Evolutionary conservation across 2,113 vertebrate genomes (phyloP).

Genomic region (Podarcis muralis): DNA sequence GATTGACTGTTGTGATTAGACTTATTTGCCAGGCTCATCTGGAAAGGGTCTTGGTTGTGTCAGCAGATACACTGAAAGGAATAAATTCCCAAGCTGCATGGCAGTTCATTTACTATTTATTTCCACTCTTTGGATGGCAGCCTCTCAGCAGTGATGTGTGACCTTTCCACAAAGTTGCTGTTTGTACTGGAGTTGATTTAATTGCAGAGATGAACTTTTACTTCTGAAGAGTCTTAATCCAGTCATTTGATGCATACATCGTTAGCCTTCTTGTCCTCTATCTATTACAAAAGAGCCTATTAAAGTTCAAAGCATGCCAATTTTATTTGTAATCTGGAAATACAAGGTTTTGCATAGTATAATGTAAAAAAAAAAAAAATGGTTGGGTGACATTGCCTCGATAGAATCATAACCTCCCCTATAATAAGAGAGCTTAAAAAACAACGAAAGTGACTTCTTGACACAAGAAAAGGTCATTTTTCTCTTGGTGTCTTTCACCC

Average conservation of each 20-base stretch:
- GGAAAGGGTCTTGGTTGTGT: neutral
- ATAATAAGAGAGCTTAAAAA: constrained; percentile 18
- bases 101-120: constrained; percentile 49
- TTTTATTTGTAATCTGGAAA: neutral
- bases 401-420: neutral
- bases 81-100: constrained; percentile 15
- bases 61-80: constrained; percentile 11
- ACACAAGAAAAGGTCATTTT: constrained; percentile 46
- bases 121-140: constrained; percentile 39
- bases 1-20: neutral
- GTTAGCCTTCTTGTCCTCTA: constrained; percentile 34
- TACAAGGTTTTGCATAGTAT: constrained; percentile 25
- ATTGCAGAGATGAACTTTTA: constrained; percentile 69
- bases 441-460: neutral
- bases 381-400: neutral
- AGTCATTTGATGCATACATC: constrained; percentile 30
- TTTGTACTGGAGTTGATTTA: constrained; percentile 59
- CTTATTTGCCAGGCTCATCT: constrained; percentile 3
- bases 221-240: constrained; percentile 53
- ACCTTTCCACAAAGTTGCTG: constrained; percentile 56
- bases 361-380: neutral
- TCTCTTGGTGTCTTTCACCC: neutral
- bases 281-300: constrained; percentile 14
- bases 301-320: constrained; percentile 40
- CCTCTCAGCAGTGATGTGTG: constrained; percentile 41